Evolutionary conservation across 2,113 vertebrate genomes (phyloP), one percentile per base, ranked within the genome.

Genomic region (Rhipidura dahli): DNA sequence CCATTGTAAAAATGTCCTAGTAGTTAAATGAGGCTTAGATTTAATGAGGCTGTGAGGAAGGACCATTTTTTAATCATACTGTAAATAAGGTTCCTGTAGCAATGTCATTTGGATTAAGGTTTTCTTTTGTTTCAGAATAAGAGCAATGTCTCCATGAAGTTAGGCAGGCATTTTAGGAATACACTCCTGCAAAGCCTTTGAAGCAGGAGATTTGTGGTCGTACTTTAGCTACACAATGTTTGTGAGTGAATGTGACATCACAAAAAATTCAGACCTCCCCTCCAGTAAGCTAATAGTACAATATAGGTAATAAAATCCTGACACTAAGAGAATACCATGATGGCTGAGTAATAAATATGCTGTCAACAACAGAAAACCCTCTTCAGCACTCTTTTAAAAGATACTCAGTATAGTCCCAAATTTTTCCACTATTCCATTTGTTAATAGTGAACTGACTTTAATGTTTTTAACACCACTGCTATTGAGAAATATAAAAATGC

Each of bases 1-100:
- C 97, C 97, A 98, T 98, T 98, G 98, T 98, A 98, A 98, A 98
- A 98, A 97, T 83, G 97, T 98, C 98, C 96, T 71, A 33, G 96
- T 97, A 98, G 98, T 98, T 98, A 98, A 98, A 98, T 97, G 97
- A 98, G 97, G 94, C 96, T 97, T 97, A 97, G 96, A 98, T 98
- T 98, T 98, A 98, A 98, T 98, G 97, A 98, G 97, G 91, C 95
- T 95, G 57, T 97, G 95, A 98, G 97, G 97, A 97, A 91, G 75
- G 93, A 79, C 82, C 24, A 7, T 76, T 94, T 94, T 96, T 97
- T 94, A 84, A 96, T 95, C 96, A 51, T 97, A 97, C 83, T 94
- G 96, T 98, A 98, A 98, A 98, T 98, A 98, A 97, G 92, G 90
- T 97, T 98, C 96, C 97, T 91, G 44, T 92, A 87, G 95, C 91